Conservation (phyloP, 2,797 vertebrate species). For the Cynopterus sphinx region DNA sequence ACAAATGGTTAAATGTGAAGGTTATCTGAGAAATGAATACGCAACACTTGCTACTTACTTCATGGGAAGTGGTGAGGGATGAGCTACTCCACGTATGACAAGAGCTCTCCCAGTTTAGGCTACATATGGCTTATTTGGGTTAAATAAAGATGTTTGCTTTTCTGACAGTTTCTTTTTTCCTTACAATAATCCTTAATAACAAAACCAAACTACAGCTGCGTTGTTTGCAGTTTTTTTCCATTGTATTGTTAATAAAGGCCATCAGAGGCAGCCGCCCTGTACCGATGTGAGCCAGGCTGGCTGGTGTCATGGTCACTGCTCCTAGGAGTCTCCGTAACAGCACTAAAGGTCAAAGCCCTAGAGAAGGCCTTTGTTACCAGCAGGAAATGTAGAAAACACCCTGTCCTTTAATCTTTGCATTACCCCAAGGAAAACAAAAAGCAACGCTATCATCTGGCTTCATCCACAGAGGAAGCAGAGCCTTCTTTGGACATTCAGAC, state of each 20-base stretch:
- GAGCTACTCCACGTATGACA: neutral
- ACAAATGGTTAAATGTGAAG: neutral
- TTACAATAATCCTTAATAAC: neutral
- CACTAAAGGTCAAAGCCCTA: neutral
- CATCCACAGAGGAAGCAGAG: neutral
- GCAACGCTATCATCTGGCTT: neutral
- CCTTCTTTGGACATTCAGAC: neutral
- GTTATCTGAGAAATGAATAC: neutral
- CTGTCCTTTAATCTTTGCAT: conserved; percentile 43
- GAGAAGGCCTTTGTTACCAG: neutral
- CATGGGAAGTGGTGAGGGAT: neutral
- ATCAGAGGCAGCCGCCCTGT: neutral
- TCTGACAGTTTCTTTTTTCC: conserved; percentile 25
- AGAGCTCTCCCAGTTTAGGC: neutral
- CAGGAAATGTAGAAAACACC: conserved; percentile 30
- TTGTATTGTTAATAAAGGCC: neutral
- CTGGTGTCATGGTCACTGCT: neutral
- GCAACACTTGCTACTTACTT: neutral
- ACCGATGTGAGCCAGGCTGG: neutral
- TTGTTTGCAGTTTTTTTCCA: conserved; percentile 9
- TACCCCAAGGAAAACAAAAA: conserved; percentile 23
- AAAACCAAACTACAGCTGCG: conserved; percentile 16
- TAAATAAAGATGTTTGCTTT: conserved; percentile 14
- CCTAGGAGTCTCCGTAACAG: neutral
- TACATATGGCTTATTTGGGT: neutral